phyloP scores from a whole-genome alignment of 2,113 vertebrate species.

The Mionectes macconnelli region DNA sequence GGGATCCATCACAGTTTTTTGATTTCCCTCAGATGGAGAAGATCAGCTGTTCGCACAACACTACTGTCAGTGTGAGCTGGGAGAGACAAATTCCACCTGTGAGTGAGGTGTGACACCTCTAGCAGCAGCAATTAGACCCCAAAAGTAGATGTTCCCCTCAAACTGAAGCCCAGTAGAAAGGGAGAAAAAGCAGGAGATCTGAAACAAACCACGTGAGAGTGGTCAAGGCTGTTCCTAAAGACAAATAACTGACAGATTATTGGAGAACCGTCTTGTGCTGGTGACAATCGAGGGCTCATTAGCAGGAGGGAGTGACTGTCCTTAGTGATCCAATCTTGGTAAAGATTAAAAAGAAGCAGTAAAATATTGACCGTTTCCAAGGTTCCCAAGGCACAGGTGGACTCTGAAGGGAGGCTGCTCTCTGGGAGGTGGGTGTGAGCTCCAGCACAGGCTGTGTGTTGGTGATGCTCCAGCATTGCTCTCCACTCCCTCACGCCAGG shows the following conservation, averaged over 20 bases:
- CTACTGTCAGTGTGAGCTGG: not conserved
- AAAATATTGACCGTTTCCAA: not conserved
- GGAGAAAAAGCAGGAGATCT: not conserved
- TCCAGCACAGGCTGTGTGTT: accelerated
- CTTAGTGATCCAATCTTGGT: not conserved
- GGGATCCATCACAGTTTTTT: not conserved
- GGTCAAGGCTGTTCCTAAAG: not conserved
- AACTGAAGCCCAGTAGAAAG: not conserved
- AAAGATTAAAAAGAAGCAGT: not conserved
- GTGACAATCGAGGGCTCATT: not conserved
- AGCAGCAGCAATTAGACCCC: not conserved
- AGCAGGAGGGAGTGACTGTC: not conserved
- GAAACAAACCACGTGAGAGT: not conserved
- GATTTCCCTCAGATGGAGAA: not conserved
- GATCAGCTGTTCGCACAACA: not conserved
- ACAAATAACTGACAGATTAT: not conserved
- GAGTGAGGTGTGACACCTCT: not conserved
- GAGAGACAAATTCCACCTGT: not conserved
- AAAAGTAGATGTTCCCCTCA: not conserved
- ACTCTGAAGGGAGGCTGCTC: accelerated
- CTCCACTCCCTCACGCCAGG: accelerated
- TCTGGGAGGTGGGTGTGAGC: accelerated
- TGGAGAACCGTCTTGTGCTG: not conserved
- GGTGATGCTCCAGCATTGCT: not conserved
- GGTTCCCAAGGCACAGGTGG: not conserved